Evolutionary conservation across 2,888 invertebrate genomes (phyloP), one percentile per base, ranked within the genome.

Genomic region (Pharmacophagus antenor): DNA sequence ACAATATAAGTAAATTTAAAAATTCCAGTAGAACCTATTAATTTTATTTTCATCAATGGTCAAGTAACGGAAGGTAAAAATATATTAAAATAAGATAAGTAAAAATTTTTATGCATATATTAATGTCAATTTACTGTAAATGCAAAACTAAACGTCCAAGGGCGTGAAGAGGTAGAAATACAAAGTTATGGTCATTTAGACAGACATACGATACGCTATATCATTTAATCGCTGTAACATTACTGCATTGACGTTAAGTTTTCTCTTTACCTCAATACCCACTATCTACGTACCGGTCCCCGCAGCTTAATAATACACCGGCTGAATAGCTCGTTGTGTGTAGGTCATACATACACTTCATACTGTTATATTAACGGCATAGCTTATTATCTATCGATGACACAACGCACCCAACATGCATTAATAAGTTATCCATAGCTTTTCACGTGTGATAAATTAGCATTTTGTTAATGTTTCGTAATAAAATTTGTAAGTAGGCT

Each of bases 311-410:
- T 83, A 79, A 80, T 78, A 78, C 76, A 75, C 76, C 71, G 72
- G 74, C 64, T 67, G 68, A 69, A 73, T 69, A 68, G 70, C 72
- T 75, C 70, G 72, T 76, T 74, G 70, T 73, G 66, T 72, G 73
- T 78, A 77, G 76, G 73, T 76, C 79, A 44, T 68, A 75, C 79
- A 44, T 68, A 75, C 75, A 73, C 72, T 72, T 68, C 75, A 73
- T 79, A 80, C 81, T 76, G 80, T 80, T 80, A 71, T 66, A 79
- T 64, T 87, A 88, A 88, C 86, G 86, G 88, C 71, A 80, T 72
- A 67, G 58, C 74, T 77, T 79, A 82, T 82, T 82, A 83, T 80
- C 70, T 74, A 65, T 67, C 75, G 74, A 80, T 82, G 83, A 80
- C 80, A 84, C 76, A 75, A 74, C 70, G 67, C 65, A 62, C 59